Base-by-base conservation (phyloP, 1,140 invertebrate genomes). In the Lethocerus indicus region DNA sequence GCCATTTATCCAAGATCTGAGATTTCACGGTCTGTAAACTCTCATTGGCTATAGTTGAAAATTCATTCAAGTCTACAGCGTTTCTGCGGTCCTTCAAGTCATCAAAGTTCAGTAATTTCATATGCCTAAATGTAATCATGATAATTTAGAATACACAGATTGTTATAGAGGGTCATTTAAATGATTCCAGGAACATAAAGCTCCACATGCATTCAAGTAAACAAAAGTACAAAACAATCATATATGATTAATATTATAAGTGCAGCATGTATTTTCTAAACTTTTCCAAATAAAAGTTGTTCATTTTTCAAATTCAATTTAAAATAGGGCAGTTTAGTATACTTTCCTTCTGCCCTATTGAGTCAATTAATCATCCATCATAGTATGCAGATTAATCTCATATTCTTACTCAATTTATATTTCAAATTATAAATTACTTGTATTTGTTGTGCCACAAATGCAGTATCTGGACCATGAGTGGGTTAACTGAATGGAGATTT, bases 361-460 rank as follows among this genome's bases (percentile, higher is more conserved):
- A n/a, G n/a, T n/a, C n/a, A n/a, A n/a, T n/a, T n/a, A n/a, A n/a
- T n/a, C n/a, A n/a, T n/a, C n/a, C n/a, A n/a, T n/a, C n/a, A n/a
- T n/a, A n/a, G n/a, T n/a, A n/a, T n/a, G 35, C 36, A 26, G 46
- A 28, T 47, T 2, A 29, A 18, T n/a, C 43, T 4, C 7, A 29
- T 27, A 21, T 21, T 40, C n/a, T 20, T 44, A 47, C 29, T 44
- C 14, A 46, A 20, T 48, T 42, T 52, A 40, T 3, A 49, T 12
- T 16, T 9, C 41, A 23, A 21, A 36, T 43, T 14, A 21, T 52
- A 62, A 4, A 27, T 63, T 68, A 87, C 84, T 75, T 73, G 59
- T 82, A 88, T 48, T 78, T 71, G 24, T 72, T 72, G 62, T 79
- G 77, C 88, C 88, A 93, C 21, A 89, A 71, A 57, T 86, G 77